Conservation (phyloP, 1,140 invertebrate genomes). For the Drosophila lini region DNA sequence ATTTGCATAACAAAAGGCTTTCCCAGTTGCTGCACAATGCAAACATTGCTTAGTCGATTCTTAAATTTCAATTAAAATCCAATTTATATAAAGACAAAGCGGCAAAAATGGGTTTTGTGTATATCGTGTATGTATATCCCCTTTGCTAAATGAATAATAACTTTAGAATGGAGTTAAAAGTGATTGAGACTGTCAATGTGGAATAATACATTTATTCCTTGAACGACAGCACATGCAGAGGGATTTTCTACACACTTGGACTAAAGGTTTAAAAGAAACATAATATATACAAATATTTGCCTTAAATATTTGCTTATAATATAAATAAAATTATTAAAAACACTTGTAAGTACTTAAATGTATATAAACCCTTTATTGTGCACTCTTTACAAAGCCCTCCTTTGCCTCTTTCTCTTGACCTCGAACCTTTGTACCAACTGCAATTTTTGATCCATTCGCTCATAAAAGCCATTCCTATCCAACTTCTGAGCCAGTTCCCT, state of each 20-base stretch:
- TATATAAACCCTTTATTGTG: neutral
- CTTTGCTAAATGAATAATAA: conserved; percentile 53
- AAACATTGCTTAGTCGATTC: conserved; percentile 81
- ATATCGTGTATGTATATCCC: conserved; percentile 11
- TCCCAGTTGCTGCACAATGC: conserved; percentile 67
- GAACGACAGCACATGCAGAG: neutral
- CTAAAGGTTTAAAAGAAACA: neutral
- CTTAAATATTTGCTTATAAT: neutral
- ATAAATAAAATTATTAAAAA: neutral
- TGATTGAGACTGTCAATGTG: conserved; percentile 15
- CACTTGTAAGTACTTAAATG: too few relatives aligned
- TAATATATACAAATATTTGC: too few relatives aligned
- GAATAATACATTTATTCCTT: neutral
- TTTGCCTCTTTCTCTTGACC: conserved; percentile 1
- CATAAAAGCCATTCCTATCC: conserved; percentile 16
- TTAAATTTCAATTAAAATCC: conserved; percentile 82
- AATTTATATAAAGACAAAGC: conserved; percentile 70
- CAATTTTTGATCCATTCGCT: conserved; percentile 1
- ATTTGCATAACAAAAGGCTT: conserved; percentile 78
- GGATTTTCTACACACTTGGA: neutral
- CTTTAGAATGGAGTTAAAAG: conserved; percentile 25
- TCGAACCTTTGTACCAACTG: conserved; percentile 6
- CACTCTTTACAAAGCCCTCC: neutral
- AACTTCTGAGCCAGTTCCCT: conserved; percentile 21
- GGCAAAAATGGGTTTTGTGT: conserved; percentile 32